These are phyloP conservation scores for Protobothrops mucrosquamatus DNA, from an alignment of 2,113 vertebrate species.

Conservation along the genomic window DNA sequence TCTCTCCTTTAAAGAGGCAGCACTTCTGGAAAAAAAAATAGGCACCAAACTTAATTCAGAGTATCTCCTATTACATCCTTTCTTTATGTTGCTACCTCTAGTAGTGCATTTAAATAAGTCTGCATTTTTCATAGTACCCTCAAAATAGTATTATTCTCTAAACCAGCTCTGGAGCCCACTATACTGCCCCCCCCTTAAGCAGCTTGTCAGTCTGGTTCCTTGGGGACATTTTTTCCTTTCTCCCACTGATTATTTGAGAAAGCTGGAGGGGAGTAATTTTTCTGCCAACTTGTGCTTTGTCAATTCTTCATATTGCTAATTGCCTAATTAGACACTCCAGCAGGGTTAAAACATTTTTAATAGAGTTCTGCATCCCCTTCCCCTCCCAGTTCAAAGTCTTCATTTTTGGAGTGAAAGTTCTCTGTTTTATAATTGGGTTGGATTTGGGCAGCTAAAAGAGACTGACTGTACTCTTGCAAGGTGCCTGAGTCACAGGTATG, in stretches of 20 bases:
- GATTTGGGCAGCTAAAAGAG: background rate
- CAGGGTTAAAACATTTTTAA: constrained; percentile 48
- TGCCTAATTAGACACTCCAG: constrained; percentile 56
- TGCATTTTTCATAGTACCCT: background rate
- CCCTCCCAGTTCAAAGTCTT: background rate
- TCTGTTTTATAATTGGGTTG: constrained; percentile 44
- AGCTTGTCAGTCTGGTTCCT: background rate
- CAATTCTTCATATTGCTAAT: constrained; percentile 53
- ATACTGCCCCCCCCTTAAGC: fast-evolving
- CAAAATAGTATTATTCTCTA: background rate
- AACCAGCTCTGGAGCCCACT: background rate
- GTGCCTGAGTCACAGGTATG: background rate
- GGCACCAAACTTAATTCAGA: background rate
- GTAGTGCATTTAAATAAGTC: background rate
- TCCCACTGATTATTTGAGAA: background rate
- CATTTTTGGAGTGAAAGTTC: constrained; percentile 7
- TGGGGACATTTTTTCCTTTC: background rate
- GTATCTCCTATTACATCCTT: background rate
- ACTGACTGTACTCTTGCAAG: background rate
- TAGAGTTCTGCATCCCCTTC: constrained; percentile 29
- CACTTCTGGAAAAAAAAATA: background rate
- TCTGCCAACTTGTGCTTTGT: constrained; percentile 36
- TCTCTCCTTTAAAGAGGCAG: background rate
- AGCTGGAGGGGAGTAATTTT: constrained; percentile 25
- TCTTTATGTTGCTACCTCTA: background rate